Percentiles rank a stretch among this genome's conserved stretches.
Evolutionary conservation across 2,113 vertebrate genomes (phyloP).

Genomic region (Gavia stellata): DNA sequence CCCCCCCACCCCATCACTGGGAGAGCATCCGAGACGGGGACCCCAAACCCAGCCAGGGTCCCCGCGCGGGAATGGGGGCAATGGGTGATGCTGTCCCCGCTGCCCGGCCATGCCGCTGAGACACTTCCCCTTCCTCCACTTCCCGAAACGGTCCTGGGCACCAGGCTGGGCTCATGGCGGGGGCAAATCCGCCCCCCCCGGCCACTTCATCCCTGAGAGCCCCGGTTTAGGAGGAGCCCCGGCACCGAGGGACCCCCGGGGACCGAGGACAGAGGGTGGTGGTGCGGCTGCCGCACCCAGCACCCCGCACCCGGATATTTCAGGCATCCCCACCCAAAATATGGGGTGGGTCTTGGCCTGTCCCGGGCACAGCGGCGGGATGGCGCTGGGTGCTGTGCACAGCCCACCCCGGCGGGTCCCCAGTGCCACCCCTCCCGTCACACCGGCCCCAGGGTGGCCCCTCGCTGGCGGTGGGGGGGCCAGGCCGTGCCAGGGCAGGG

Average conservation of each 20-base stretch:
- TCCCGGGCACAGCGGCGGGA: fast-evolving
- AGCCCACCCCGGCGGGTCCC: fast-evolving
- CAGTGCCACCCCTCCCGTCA: not conserved
- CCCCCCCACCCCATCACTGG: fast-evolving
- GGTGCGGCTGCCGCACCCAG: not conserved
- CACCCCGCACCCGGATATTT: fast-evolving
- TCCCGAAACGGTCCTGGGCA: not conserved
- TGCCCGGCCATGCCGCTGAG: not conserved
- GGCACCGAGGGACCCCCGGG: fast-evolving
- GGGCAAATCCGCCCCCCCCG: fast-evolving
- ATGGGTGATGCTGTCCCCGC: not conserved
- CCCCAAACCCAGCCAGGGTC: not conserved
- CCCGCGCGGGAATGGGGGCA: fast-evolving
- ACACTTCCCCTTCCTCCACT: slow-evolving; percentile 5
- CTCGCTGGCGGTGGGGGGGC: fast-evolving
- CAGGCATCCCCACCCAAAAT: not conserved
- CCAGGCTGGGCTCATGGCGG: not conserved
- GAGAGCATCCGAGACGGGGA: not conserved
- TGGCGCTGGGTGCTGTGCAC: not conserved
- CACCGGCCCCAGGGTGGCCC: not conserved
- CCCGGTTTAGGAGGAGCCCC: not conserved
- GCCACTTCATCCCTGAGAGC: fast-evolving
- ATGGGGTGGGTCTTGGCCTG: fast-evolving
- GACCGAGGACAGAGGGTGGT: not conserved
- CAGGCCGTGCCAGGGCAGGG: not conserved